Conservation (phyloP, 2,888 invertebrate genomes). For the Callosobruchus maculatus region DNA sequence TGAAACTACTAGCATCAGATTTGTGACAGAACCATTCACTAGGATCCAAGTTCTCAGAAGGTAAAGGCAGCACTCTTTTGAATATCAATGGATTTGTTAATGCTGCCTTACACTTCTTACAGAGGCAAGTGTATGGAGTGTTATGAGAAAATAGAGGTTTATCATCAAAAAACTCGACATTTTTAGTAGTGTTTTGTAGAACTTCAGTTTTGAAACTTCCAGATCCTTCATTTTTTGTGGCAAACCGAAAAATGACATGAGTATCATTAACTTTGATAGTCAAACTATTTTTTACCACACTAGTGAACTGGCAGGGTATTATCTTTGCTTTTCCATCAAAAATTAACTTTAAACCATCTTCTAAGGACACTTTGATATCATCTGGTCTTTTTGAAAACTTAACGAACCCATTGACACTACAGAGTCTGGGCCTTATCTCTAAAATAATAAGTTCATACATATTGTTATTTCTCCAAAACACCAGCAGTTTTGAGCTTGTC, state of each 20-base stretch:
- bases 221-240: slow-evolving; percentile 30
- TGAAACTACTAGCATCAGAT: slow-evolving; percentile 32
- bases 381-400: slow-evolving; percentile 7
- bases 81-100: slow-evolving; percentile 47
- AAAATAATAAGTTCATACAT: slow-evolving; percentile 53
- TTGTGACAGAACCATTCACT: slow-evolving; percentile 67
- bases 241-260: slow-evolving; percentile 42
- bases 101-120: slow-evolving; percentile 41
- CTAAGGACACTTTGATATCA: slow-evolving; percentile 23
- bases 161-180: slow-evolving; percentile 17
- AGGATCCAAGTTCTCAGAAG: slow-evolving; percentile 57
- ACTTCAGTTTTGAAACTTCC: slow-evolving; percentile 42
- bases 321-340: slow-evolving; percentile 17
- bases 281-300: slow-evolving; percentile 37
- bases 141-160: slow-evolving; percentile 48
- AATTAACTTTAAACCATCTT: slow-evolving; percentile 26
- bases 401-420: slow-evolving; percentile 60
- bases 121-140: slow-evolving; percentile 51
- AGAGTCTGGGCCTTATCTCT: slow-evolving; percentile 58
- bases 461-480: slow-evolving; percentile 44
- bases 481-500: slow-evolving; percentile 61
- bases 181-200: slow-evolving; percentile 21
- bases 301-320: slow-evolving; percentile 27
- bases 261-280: slow-evolving; percentile 34
- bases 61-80: slow-evolving; percentile 59